phyloP scores from a whole-genome alignment of 2,888 invertebrate species.

The Phymatocera aterrima region DNA sequence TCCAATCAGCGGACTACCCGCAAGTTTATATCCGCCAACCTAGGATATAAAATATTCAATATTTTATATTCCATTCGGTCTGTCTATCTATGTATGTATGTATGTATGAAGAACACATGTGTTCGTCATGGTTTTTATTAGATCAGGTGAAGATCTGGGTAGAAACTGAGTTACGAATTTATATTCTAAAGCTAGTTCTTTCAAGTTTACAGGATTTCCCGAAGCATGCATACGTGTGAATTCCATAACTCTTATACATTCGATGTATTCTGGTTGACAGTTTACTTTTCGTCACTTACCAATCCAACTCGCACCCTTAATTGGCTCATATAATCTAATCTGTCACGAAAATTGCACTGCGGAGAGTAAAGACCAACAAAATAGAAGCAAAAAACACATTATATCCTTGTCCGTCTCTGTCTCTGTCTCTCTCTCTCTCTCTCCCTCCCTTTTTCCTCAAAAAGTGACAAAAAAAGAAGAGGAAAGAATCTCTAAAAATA shows the following conservation, averaged over 20 bases:
- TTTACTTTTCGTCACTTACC: too few relatives aligned
- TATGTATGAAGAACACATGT: background rate
- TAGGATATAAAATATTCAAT: background rate
- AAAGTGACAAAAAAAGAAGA: background rate
- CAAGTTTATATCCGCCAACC: background rate
- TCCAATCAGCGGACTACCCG: background rate
- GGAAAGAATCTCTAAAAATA: background rate
- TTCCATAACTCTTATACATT: background rate
- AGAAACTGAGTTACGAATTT: conserved; percentile 7
- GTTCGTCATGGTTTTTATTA: background rate
- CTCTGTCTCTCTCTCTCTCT: too few relatives aligned
- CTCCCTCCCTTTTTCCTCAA: too few relatives aligned
- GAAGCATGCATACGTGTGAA: background rate
- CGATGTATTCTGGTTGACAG: background rate
- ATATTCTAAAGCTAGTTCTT: background rate
- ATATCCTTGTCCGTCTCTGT: too few relatives aligned
- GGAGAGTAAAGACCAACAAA: too few relatives aligned
- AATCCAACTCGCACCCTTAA: too few relatives aligned
- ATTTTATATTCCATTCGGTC: conserved; percentile 10
- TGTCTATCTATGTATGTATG: too few relatives aligned
- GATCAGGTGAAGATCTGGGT: background rate
- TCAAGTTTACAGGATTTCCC: conserved; percentile 8
- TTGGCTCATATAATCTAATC: too few relatives aligned
- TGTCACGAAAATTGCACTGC: too few relatives aligned
- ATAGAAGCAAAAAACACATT: too few relatives aligned